Evolutionary conservation across 2,888 invertebrate genomes (phyloP), one percentile per base, ranked within the genome.

Genomic region (Drosophila lacicola): DNA sequence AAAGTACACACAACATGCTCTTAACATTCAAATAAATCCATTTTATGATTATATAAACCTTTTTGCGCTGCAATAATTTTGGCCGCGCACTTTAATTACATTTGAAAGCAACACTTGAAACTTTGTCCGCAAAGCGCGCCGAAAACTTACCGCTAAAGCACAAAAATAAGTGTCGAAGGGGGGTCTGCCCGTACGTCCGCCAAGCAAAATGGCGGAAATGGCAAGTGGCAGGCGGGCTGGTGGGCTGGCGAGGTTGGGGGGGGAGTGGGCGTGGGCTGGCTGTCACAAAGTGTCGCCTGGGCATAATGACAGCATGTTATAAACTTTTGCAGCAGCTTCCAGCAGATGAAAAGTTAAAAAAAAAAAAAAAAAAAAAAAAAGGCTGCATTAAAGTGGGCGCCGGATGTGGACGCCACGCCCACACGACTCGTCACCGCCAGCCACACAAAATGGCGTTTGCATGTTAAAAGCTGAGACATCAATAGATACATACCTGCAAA

Each of bases 61-160:
- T 80, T 66, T 68, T 55, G 69, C 80, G 70, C 44, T n/a, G 29
- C 68, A 78, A 70, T 74, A 63, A 70, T 82, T 76, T 63, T 9
- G 19, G 25, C 4, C 29, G 36, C 66, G 72, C 88, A 79, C 85
- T 85, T 85, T 85, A 85, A 85, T 85, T 85, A 88, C 86, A 89
- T 89, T 89, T 75, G 89, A 80, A 86, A 73, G 83, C 83, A 86
- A 88, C 87, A 83, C 83, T 83, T 89, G 83, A 83, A 79, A 83
- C 89, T 89, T 83, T 84, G 77, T 69, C 77, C 70, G 68, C 70
- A 56, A 53, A 73, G 45, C 57, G 73, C 60, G 79, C 63, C 58
- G 33, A 75, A 71, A 89, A 84, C 89, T 89, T 89, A 89, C 84
- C 84, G 78, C 90, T 89, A 74, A 69, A 77, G 88, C 78, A 74